Percentiles rank a stretch among this genome's conserved stretches.
Evolutionary conservation across 1,140 invertebrate genomes (phyloP).

Genomic region (Orius insidiosus): DNA sequence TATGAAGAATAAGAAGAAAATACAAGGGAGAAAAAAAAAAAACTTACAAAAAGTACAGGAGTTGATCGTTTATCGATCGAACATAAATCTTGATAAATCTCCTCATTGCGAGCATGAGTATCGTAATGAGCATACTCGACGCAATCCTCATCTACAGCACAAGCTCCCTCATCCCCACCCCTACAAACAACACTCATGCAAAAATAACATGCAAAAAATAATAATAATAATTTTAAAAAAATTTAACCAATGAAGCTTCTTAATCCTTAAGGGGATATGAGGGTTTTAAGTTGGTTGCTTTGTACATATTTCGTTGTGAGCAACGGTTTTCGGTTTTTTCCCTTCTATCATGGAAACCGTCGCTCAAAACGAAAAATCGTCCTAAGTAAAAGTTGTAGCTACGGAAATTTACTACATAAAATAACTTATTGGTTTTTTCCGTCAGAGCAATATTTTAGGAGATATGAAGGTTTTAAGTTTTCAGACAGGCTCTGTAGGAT

Average conservation of each 20-base stretch:
- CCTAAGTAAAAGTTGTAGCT: too few relatives aligned
- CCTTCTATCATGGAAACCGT: too few relatives aligned
- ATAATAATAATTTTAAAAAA: slow-evolving; percentile 4
- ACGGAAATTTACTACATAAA: too few relatives aligned
- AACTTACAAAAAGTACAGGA: slow-evolving; percentile 11
- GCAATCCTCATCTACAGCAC: slow-evolving; percentile 24
- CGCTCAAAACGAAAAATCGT: too few relatives aligned
- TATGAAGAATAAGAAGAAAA: neutral
- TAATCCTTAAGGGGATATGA: too few relatives aligned
- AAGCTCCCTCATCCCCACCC: slow-evolving; percentile 15
- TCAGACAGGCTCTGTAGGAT: too few relatives aligned
- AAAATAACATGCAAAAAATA: slow-evolving; percentile 11
- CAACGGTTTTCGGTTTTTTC: too few relatives aligned
- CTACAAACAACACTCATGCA: slow-evolving; percentile 21
- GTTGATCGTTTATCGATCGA: slow-evolving; percentile 29
- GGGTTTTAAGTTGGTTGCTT: too few relatives aligned
- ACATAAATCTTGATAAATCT: slow-evolving; percentile 68
- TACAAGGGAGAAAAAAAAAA: neutral
- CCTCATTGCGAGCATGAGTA: slow-evolving; percentile 50
- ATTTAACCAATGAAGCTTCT: slow-evolving; percentile 21
- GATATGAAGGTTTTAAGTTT: too few relatives aligned
- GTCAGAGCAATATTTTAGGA: too few relatives aligned
- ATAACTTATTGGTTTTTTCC: too few relatives aligned
- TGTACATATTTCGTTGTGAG: too few relatives aligned
- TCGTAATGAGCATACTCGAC: slow-evolving; percentile 46